Evolutionary conservation across 2,797 vertebrate species (phyloP), one percentile per base, ranked within the genome.

Genomic region (Siniperca undulata): DNA sequence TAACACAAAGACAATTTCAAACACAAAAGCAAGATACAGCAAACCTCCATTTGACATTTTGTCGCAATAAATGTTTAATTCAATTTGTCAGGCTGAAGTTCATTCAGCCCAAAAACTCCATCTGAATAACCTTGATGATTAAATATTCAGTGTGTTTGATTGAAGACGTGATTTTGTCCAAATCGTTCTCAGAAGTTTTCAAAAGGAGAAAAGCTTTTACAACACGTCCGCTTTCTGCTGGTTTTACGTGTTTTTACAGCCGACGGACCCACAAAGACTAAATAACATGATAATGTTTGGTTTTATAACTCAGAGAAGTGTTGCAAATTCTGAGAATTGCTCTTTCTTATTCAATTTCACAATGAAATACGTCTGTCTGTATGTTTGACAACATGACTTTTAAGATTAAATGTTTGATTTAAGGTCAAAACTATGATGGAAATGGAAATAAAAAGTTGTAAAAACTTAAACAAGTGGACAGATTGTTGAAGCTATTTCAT

Each of bases 41-140:
- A 56, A 72, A 27, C 66, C 53, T 67, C 27, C 27, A 5, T 40
- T 38, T 65, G 48, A 69, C 36, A 1, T 75, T 53, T 40, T 59
- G 34, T 65, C 8, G 22, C 17, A 30, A 12, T 68, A 44, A 70
- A 80, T 53, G n/a, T 58, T 75, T 30, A 2, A 42, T 71, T 83
- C 59, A 34, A 22, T 71, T 64, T 69, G 30, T 79, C 27, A 36
- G 27, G 27, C 53, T 64, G 58, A 70, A 69, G 52, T 65, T 73
- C 27, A 55, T 70, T 83, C 69, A 67, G 59, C 14, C 50, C 60
- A 7, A 86, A 78, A 68, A 48, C 62, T 50, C 16, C 3, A 46
- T 71, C 53, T 77, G 53, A 77, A 71, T 56, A 74, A 81, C 85
- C 78, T 82, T 86, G 80, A 78, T 27, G 20, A 55, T 74, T 40